Evolutionary conservation across 2,888 invertebrate genomes (phyloP).

Genomic region (Acholoe squamosa): DNA sequence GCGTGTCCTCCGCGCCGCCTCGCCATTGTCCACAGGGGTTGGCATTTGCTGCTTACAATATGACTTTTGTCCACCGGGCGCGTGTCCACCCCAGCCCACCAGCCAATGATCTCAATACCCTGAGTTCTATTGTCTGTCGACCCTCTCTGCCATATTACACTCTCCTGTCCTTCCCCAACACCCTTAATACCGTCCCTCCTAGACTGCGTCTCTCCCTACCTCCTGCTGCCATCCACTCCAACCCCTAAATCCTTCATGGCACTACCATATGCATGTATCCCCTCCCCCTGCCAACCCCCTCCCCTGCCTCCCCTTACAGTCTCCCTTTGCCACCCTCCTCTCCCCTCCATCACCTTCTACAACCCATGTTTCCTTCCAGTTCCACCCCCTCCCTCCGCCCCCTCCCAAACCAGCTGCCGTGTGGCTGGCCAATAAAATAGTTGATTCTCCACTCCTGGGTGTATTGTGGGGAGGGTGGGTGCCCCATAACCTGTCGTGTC

Average conservation of each 20-base stretch:
- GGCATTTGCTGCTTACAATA: slow-evolving; percentile 47
- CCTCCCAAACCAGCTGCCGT: not conserved
- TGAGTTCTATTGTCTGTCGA: not conserved
- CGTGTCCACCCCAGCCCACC: slow-evolving; percentile 33
- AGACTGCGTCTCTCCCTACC: not conserved
- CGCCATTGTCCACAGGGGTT: slow-evolving; percentile 21
- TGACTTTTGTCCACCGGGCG: slow-evolving; percentile 47
- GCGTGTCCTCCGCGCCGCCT: not conserved
- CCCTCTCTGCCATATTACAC: too few species aligned
- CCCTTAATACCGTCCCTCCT: not conserved
- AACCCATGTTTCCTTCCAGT: not conserved
- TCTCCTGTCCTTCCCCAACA: too few species aligned
- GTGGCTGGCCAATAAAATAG: slow-evolving; percentile 43
- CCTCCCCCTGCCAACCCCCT: slow-evolving; percentile 21
- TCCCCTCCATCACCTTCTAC: not conserved
- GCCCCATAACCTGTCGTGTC: slow-evolving; percentile 53
- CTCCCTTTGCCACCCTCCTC: not conserved
- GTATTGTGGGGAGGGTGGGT: not conserved
- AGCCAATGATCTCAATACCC: slow-evolving; percentile 53
- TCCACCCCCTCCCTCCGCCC: not conserved
- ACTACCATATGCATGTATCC: not conserved
- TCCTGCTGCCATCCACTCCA: not conserved
- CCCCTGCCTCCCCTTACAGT: not conserved
- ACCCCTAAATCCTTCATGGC: slow-evolving; percentile 9
- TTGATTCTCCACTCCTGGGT: slow-evolving; percentile 47